Evolutionary conservation across 2,797 vertebrate species (phyloP), one percentile per base, ranked within the genome.

Genomic region (Nyctibius grandis): DNA sequence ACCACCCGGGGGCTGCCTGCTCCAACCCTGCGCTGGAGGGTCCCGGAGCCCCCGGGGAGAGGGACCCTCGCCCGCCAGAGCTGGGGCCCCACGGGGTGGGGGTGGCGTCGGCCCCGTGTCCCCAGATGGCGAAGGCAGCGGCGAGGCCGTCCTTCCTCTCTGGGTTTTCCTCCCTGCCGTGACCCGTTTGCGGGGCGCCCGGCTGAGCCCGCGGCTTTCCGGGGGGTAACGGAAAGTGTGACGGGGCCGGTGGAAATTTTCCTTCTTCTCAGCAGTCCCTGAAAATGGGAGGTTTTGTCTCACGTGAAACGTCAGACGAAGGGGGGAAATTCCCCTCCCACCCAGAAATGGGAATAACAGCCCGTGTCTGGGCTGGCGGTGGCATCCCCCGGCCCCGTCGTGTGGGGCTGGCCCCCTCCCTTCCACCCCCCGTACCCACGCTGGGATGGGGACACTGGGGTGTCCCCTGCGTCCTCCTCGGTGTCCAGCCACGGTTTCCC

Each of bases 271-370:
- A 87, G 85, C 89, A 11, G 74, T 54, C 61, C 68, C 61, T 73
- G 68, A 3, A 36, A 72, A 38, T 25, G 54, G 59, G 85, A 91
- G 59, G 36, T 51, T 96, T 23, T 79, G 76, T 33, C 48, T 84
- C 81, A 79, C 1, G 8, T 38, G 81, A 72, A 64, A 47, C 0
- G 1, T 51, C 40, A 28, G 84, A 17, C 0, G 0, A 17, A n/a
- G n/a, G 26, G n/a, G 61, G 87, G 74, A 93, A 95, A 53, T 83
- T 85, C 86, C 93, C 89, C 86, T 88, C 89, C 89, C 61, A 68
- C 81, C 57, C 36, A 5, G 33, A 36, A 25, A 20, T 3, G 3
- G 78, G 78, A 69, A 31, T 44, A 61, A 29, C 84, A 18, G 48
- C 36, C 11, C 0, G 0, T 23, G n/a, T 59, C 45, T 13, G 38